Evolutionary conservation across 2,113 vertebrate genomes (phyloP), one percentile per base, ranked within the genome.

Genomic region (Erythrocebus patas): DNA sequence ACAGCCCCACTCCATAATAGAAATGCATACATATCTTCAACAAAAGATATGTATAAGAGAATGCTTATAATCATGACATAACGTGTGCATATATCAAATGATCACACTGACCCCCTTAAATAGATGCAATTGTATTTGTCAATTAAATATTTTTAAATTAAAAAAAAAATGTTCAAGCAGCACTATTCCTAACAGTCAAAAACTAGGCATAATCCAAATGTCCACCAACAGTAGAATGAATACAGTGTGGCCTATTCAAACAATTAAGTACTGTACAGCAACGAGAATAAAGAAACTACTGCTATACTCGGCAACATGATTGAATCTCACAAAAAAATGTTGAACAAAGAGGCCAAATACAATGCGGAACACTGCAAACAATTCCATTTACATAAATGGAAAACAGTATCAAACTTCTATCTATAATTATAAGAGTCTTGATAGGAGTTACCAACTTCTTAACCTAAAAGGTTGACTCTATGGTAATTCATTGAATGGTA

Each of bases 1-100:
- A 43, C 50, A 75, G 61, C 40, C 83, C 38, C 18, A 59, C 38
- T 30, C 57, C 55, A 95, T 40, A 72, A 78, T n/a, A 93, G 55
- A 86, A 96, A 93, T n/a, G 35, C 27, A 83, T 16, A 9, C 48
- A 16, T 70, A 57, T 75, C 55, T 90, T 96, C 55, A 97, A 91
- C 35, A 81, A 87, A 38, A 76, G 43, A 52, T 79, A 94, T 38
- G 81, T 66, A 25, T 43, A 64, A 81, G 5, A 76, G 6, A 52
- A 83, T 35, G 40, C 76, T 61, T 75, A 88, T 0, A 55, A 48
- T 76, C 17, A 32, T 83, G 32, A 66, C 8, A 76, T 27, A 75
- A 27, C 12, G 2, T 8, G 20, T 1, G 32, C 10, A 22, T 75
- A 4, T 1, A 75, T 30, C 66, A 68, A 82, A 57, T 40, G 57